Percentiles rank a stretch among this genome's conserved stretches.
phyloP scores from a whole-genome alignment of 2,113 vertebrate genomes.

The Microtus montanus region DNA sequence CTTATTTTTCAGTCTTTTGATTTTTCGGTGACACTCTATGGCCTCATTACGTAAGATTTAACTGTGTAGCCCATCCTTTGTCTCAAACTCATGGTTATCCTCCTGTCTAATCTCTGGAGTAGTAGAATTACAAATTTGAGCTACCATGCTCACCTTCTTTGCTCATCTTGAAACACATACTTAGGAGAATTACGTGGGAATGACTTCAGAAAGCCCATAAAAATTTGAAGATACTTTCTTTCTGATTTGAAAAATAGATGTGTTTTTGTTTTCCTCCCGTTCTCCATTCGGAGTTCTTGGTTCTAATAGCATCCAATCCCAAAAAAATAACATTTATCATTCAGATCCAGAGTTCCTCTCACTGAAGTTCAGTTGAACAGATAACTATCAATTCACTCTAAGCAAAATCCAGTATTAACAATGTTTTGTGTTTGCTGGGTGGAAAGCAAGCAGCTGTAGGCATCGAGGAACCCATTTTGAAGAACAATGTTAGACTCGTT shows the following conservation, averaged over 20 bases:
- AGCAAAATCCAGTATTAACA: conserved; percentile 55
- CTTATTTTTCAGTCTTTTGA: background rate
- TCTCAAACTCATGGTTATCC: background rate
- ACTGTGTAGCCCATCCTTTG: background rate
- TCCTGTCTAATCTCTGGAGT: background rate
- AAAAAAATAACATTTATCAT: conserved; percentile 28
- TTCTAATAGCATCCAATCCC: conserved; percentile 41
- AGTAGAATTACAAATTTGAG: background rate
- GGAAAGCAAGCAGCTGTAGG: conserved; percentile 42
- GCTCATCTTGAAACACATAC: conserved; percentile 1
- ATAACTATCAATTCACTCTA: conserved; percentile 48
- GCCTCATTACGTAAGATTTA: background rate
- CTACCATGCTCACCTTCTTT: background rate
- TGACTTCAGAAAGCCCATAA: conserved; percentile 39
- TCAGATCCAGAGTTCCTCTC: conserved; percentile 57
- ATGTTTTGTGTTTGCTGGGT: conserved; percentile 28
- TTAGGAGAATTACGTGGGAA: background rate
- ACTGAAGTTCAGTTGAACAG: conserved; percentile 38
- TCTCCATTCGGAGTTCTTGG: conserved; percentile 22
- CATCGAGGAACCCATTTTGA: conserved; percentile 1
- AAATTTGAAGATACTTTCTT: conserved; percentile 29
- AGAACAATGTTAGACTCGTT: background rate
- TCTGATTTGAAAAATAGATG: conserved; percentile 41
- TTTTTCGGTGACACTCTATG: background rate
- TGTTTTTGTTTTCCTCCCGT: conserved; percentile 40